These are phyloP conservation scores for Cossypha polioptera DNA, from an alignment of 2,797 vertebrate species.

Conservation along the genomic window DNA sequence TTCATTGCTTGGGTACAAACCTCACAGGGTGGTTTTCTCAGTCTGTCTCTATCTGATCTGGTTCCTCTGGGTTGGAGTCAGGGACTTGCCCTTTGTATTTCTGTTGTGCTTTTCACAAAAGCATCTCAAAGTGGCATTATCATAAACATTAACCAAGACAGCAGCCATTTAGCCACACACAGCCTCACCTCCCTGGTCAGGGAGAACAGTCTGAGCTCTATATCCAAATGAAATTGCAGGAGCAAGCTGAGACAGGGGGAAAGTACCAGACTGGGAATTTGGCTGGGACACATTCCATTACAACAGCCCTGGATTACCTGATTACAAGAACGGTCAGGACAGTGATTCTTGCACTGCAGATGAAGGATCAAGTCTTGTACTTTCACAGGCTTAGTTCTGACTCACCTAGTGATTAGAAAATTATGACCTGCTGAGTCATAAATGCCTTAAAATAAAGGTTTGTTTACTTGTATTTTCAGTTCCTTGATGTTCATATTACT, in stretches of 20 bases:
- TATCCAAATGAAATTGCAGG: background rate
- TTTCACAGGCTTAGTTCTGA: constrained; percentile 1
- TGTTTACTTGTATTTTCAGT: constrained; percentile 11
- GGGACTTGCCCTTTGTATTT: background rate
- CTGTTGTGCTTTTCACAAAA: background rate
- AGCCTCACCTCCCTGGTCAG: background rate
- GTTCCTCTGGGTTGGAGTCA: background rate
- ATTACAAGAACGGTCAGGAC: background rate
- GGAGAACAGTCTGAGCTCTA: background rate
- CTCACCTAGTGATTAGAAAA: constrained; percentile 18
- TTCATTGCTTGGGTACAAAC: background rate
- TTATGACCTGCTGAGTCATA: constrained; percentile 20
- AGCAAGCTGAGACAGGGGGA: background rate
- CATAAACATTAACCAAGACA: background rate
- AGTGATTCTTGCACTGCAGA: background rate
- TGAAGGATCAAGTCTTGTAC: background rate
- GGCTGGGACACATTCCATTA: background rate
- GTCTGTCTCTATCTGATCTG: background rate
- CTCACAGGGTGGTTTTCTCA: background rate
- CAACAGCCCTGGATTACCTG: background rate
- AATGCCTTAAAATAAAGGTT: background rate
- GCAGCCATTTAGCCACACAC: background rate
- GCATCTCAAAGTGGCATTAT: background rate
- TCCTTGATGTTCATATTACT: background rate
- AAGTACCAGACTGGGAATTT: background rate